Conservation (phyloP, 2,113 vertebrate genomes). For the Montifringilla adamsi region DNA sequence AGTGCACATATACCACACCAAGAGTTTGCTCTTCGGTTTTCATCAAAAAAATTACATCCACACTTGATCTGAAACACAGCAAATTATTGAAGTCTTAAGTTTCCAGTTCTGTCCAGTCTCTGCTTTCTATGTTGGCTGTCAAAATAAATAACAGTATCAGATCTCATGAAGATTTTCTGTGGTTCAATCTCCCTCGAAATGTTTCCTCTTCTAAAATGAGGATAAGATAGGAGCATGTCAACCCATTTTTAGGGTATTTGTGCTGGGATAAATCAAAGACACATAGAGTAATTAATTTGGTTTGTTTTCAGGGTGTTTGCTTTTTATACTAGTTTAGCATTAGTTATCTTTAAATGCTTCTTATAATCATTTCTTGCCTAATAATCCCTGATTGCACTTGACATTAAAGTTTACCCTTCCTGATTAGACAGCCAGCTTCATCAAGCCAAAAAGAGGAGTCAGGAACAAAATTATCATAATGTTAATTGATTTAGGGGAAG, state of each 20-base stretch:
- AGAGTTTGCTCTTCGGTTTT: not conserved
- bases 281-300: not conserved
- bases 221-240: not conserved
- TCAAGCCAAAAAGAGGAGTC: conserved; percentile 48
- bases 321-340: conserved; percentile 48
- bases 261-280: not conserved
- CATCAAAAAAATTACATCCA: not conserved
- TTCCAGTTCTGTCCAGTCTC: not conserved
- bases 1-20: too few species aligned
- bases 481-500: conserved; percentile 29
- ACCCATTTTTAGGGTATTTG: not conserved
- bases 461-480: conserved; percentile 42
- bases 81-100: not conserved
- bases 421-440: conserved; percentile 71
- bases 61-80: not conserved
- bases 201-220: not conserved
- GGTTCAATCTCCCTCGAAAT: not conserved
- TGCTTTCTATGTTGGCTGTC: not conserved
- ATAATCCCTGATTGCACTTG: conserved; percentile 75
- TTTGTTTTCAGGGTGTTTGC: conserved; percentile 29
- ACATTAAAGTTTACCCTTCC: conserved; percentile 64
- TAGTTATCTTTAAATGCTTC: conserved; percentile 57
- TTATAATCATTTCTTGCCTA: conserved; percentile 62
- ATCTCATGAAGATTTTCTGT: not conserved
- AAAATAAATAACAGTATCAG: not conserved